These are phyloP conservation scores for Zaprionus vittiger DNA, from an alignment of 1,140 invertebrate genomes.

Conservation along the genomic window DNA sequence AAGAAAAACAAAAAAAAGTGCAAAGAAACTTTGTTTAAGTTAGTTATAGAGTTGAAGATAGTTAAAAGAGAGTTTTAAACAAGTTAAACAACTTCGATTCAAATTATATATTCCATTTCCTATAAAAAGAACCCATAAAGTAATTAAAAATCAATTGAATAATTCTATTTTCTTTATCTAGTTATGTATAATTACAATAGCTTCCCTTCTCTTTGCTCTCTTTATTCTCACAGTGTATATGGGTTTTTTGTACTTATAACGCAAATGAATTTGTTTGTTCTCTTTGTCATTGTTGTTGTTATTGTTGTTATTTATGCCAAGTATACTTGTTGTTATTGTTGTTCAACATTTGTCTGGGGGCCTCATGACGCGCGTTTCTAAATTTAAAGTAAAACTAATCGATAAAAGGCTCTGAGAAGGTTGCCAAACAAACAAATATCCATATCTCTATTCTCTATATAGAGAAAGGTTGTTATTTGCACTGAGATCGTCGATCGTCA, in stretches of 20 bases:
- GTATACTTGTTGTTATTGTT: slow-evolving; percentile 15
- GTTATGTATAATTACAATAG: no score
- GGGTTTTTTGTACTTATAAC: slow-evolving; percentile 47
- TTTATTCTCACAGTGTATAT: neutral
- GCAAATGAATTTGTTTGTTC: slow-evolving; percentile 69
- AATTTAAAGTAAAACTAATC: slow-evolving; percentile 36
- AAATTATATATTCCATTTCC: no score
- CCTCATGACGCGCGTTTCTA: slow-evolving; percentile 35
- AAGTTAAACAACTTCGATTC: no score
- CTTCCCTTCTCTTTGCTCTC: neutral
- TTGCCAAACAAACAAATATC: neutral
- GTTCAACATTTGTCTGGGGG: slow-evolving; percentile 28
- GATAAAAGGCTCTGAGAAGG: slow-evolving; percentile 12
- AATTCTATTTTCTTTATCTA: no score
- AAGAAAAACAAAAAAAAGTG: no score
- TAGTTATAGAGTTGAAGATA: no score
- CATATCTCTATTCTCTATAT: neutral
- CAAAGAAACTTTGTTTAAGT: no score
- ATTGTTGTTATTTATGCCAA: slow-evolving; percentile 7
- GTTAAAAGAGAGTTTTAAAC: no score
- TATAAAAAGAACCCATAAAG: no score
- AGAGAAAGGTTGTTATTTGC: neutral
- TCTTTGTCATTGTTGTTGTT: neutral
- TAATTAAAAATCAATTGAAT: no score
- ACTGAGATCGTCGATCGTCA: neutral